Conservation (phyloP, 1,140 invertebrate genomes). For the Drosophila sechellia region DNA sequence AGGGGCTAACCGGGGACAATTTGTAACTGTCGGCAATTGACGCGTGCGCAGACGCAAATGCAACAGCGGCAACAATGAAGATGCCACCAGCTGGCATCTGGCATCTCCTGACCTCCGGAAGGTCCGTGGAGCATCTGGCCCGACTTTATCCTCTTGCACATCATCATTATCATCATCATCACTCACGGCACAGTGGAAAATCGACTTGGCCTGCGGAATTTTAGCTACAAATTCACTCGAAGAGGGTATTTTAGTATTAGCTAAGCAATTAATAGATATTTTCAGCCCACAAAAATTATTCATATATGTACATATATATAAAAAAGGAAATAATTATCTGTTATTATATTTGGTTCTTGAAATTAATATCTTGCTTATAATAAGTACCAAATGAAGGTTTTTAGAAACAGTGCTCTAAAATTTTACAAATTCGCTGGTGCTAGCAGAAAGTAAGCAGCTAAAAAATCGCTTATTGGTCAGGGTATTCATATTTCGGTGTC, state of each 20-base stretch:
- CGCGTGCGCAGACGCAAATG: slow-evolving; percentile 62
- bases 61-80: slow-evolving; percentile 45
- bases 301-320: too few relatives aligned
- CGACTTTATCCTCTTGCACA: slow-evolving; percentile 38
- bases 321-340: too few relatives aligned
- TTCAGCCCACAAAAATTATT: background rate
- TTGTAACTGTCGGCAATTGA: slow-evolving; percentile 71
- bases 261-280: background rate
- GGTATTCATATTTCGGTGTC: slow-evolving; percentile 10
- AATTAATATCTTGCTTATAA: too few relatives aligned
- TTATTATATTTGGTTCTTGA: too few relatives aligned
- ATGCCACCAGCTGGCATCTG: slow-evolving; percentile 57
- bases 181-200: slow-evolving; percentile 24
- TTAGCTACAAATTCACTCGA: background rate
- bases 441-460: too few relatives aligned
- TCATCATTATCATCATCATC: slow-evolving; percentile 46
- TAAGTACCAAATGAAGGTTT: too few relatives aligned
- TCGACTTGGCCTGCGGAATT: slow-evolving; percentile 13
- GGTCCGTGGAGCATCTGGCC: slow-evolving; percentile 32
- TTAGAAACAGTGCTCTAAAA: too few relatives aligned
- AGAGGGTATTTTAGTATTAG: background rate
- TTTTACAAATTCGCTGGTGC: too few relatives aligned
- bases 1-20: slow-evolving; percentile 60
- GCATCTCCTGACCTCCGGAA: too few relatives aligned
- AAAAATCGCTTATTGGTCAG: background rate